phyloP scores from a whole-genome alignment of 2,113 vertebrate species.

The Corythoichthys haematopterus region DNA sequence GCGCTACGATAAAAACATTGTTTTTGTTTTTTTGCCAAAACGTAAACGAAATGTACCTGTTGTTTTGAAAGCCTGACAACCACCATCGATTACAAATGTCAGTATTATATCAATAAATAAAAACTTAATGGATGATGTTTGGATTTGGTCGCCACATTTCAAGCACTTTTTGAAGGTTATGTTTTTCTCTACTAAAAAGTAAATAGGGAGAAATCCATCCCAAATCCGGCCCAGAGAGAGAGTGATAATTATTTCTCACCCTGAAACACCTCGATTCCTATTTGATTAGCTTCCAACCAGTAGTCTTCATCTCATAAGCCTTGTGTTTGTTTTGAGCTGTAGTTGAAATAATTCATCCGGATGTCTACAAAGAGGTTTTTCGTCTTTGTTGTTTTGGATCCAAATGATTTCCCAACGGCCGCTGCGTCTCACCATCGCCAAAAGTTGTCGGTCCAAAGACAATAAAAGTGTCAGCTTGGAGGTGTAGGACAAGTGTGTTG shows the following conservation, averaged over 20 bases:
- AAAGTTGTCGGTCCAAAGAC: slow-evolving; percentile 28
- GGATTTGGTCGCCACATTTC: slow-evolving; percentile 14
- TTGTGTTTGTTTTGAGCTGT: slow-evolving; percentile 4
- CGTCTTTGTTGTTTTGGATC: slow-evolving; percentile 6
- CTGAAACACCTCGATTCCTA: slow-evolving; percentile 26
- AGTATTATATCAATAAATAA: slow-evolving; percentile 79
- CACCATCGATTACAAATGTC: slow-evolving; percentile 72
- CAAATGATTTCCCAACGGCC: slow-evolving; percentile 16
- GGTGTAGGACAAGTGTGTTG: not conserved
- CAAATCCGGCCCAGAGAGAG: slow-evolving; percentile 27
- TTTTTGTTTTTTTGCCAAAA: slow-evolving; percentile 38
- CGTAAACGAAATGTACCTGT: slow-evolving; percentile 65
- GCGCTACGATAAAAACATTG: slow-evolving; percentile 25
- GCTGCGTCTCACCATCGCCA: slow-evolving; percentile 20
- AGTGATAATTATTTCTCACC: slow-evolving; percentile 27
- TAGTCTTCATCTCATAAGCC: slow-evolving; percentile 18
- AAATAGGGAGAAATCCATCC: slow-evolving; percentile 16
- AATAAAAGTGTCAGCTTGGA: slow-evolving; percentile 19
- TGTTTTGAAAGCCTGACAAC: slow-evolving; percentile 69
- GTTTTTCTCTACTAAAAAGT: not conserved
- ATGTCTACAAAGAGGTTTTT: slow-evolving; percentile 5
- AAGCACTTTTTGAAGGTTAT: not conserved
- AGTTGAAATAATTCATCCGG: slow-evolving; percentile 14
- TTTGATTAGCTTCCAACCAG: slow-evolving; percentile 22
- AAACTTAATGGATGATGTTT: slow-evolving; percentile 60